phyloP scores from a whole-genome alignment of 2,888 invertebrate species.

The Sinotaia quadrata region DNA sequence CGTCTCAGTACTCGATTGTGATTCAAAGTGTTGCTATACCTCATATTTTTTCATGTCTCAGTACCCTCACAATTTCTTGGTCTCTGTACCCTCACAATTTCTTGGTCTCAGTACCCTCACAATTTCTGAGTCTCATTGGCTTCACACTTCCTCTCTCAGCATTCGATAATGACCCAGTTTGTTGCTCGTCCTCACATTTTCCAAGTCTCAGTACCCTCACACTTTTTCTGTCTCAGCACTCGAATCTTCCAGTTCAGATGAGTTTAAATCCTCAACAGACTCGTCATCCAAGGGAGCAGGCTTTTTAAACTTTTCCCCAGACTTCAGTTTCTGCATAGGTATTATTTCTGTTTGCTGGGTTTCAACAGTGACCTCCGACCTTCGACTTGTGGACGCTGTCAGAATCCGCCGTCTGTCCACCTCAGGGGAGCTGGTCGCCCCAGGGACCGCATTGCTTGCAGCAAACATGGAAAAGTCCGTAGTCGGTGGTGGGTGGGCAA shows the following conservation, averaged over 20 bases:
- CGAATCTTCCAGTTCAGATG: conserved; percentile 13
- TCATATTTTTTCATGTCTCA: too few species aligned
- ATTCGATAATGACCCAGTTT: too few species aligned
- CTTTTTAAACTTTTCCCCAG: neutral
- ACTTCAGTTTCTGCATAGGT: conserved; percentile 17
- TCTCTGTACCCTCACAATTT: too few species aligned
- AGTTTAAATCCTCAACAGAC: conserved; percentile 14
- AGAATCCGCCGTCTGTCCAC: conserved; percentile 17
- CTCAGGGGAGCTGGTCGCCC: conserved; percentile 24
- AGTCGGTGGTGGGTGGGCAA: conserved; percentile 5
- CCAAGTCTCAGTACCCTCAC: neutral
- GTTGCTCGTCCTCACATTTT: too few species aligned
- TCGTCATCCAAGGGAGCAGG: neutral
- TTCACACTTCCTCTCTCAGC: too few species aligned
- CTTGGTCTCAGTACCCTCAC: too few species aligned
- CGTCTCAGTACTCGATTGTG: too few species aligned
- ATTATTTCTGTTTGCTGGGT: conserved; percentile 30
- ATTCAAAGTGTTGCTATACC: too few species aligned
- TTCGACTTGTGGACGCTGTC: conserved; percentile 24
- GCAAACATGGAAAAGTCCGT: conserved; percentile 58
- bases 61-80: too few species aligned
- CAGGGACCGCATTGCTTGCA: conserved; percentile 41
- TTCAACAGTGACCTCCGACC: conserved; percentile 39
- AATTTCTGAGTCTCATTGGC: too few species aligned
- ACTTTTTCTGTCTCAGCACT: neutral